A percentile compares a stretch with the other conserved stretches of the same genome.
These are phyloP conservation scores for Sceloporus tristichus DNA, from an alignment of 2,113 vertebrate genomes.

Conservation along the genomic window DNA sequence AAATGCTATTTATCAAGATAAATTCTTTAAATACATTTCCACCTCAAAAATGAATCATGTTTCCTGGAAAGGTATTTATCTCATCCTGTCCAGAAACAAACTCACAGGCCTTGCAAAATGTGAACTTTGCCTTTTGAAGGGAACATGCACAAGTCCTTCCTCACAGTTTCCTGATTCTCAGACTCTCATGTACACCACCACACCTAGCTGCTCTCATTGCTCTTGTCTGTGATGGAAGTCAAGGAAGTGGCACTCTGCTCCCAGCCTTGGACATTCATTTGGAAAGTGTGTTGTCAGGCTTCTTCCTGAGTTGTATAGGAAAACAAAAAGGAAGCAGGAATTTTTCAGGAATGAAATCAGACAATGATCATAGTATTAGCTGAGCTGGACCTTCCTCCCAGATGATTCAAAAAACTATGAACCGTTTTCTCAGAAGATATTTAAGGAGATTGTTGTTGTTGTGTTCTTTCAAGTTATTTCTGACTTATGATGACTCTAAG, in stretches of 20 bases:
- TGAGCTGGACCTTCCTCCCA: background rate
- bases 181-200: background rate
- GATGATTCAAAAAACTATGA: background rate
- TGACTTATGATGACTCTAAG: no score
- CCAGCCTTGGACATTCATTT: background rate
- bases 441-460: no score
- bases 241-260: background rate
- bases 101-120: slow-evolving; percentile 12
- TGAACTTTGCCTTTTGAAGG: slow-evolving; percentile 42
- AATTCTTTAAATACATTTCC: fast-evolving
- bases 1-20: background rate
- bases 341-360: background rate
- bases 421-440: no score
- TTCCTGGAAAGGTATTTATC: slow-evolving; percentile 59
- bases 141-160: background rate
- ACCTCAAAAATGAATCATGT: slow-evolving; percentile 32
- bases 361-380: background rate
- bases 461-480: no score
- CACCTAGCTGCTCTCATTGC: background rate
- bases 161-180: slow-evolving; percentile 27
- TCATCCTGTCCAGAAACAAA: slow-evolving; percentile 29
- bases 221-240: background rate
- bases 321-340: background rate
- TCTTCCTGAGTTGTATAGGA: background rate
- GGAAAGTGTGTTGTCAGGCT: slow-evolving; percentile 1